These are phyloP conservation scores for Macrobrachium nipponense DNA, from an alignment of 1,140 invertebrate genomes.

Conservation along the genomic window DNA sequence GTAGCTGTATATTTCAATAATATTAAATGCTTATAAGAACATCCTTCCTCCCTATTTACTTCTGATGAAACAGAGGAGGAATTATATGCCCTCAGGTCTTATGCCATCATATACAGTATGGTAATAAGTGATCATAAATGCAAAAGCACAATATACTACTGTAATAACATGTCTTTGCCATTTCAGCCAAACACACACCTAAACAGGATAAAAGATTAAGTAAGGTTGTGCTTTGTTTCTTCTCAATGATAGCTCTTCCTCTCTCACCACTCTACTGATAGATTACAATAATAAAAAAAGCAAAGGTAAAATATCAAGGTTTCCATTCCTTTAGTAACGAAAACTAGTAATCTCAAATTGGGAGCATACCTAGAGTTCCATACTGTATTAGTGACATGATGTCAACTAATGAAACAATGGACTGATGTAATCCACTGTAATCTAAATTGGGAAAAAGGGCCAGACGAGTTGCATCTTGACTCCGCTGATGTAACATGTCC, in stretches of 20 bases:
- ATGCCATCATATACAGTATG: too few relatives aligned
- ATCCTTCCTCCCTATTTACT: too few relatives aligned
- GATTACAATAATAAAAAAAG: background rate
- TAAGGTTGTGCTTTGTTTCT: too few relatives aligned
- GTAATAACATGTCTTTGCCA: too few relatives aligned
- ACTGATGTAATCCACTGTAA: constrained; percentile 92
- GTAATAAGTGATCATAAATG: too few relatives aligned
- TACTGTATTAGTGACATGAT: constrained; percentile 85
- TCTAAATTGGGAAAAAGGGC: constrained; percentile 93
- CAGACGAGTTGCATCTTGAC: constrained; percentile 86
- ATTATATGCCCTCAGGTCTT: too few relatives aligned
- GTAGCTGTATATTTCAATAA: too few relatives aligned
- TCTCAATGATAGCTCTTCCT: background rate
- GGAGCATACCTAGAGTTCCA: constrained; percentile 79
- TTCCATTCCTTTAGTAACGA: background rate
- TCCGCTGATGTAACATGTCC: constrained; percentile 87
- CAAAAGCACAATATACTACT: too few relatives aligned
- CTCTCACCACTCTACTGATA: background rate
- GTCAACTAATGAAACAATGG: constrained; percentile 84
- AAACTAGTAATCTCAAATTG: background rate
- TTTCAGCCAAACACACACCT: too few relatives aligned
- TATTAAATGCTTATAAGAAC: too few relatives aligned
- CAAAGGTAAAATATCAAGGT: background rate
- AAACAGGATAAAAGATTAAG: too few relatives aligned
- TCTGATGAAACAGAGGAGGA: too few relatives aligned